A percentile compares a stretch with the other conserved stretches of the same genome.
Conservation (phyloP, 1,140 invertebrate genomes). For the Drosophila hydei region DNA sequence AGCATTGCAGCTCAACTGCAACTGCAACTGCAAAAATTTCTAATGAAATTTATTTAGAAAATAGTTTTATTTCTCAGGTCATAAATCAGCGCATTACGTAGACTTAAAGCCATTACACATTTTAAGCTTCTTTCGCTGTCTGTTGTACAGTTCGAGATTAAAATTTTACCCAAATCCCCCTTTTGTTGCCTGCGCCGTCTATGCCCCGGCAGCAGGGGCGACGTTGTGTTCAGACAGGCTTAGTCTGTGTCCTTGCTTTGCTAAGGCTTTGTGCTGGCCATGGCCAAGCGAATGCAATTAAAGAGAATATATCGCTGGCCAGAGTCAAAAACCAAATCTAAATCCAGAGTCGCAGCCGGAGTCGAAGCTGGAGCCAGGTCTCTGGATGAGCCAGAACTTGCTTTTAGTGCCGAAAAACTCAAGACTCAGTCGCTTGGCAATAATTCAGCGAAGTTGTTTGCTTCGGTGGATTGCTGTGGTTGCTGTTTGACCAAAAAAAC, state of each 20-base stretch:
- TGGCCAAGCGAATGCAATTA: slow-evolving; percentile 72
- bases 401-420: slow-evolving; percentile 51
- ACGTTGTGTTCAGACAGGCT: slow-evolving; percentile 6
- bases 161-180: slow-evolving; percentile 46
- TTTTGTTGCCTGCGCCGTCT: neutral
- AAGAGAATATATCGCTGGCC: slow-evolving; percentile 70
- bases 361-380: neutral
- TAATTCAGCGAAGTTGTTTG: slow-evolving; percentile 60
- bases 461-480: slow-evolving; percentile 6
- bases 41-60: neutral
- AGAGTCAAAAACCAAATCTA: slow-evolving; percentile 2
- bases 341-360: neutral
- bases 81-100: slow-evolving; percentile 64
- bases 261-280: slow-evolving; percentile 36
- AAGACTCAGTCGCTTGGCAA: slow-evolving; percentile 69
- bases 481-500: slow-evolving; percentile 29
- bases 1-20: neutral
- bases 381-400: slow-evolving; percentile 5
- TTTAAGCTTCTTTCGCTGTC: slow-evolving; percentile 56
- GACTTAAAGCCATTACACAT: slow-evolving; percentile 29
- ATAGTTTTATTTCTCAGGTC: slow-evolving; percentile 23
- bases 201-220: neutral
- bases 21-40: too few relatives aligned
- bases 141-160: slow-evolving; percentile 63
- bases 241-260: slow-evolving; percentile 41